phyloP scores from a whole-genome alignment of 1,140 invertebrate species.

The Babylonia areolata region DNA sequence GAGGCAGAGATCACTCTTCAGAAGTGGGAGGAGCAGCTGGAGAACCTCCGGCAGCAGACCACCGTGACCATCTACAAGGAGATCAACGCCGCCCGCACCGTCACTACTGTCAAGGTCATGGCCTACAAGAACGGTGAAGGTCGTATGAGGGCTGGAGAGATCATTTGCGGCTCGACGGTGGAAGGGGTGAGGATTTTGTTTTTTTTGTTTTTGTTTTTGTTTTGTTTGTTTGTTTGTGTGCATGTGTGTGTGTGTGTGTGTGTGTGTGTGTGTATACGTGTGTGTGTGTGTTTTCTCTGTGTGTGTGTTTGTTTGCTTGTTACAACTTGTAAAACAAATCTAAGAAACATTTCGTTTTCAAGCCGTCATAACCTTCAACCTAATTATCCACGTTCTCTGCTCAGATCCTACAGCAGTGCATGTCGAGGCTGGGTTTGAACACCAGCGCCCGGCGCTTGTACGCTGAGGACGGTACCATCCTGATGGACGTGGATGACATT shows the following conservation, averaged over 20 bases:
- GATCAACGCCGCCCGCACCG: conserved; percentile 67
- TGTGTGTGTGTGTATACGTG: conserved; percentile 2
- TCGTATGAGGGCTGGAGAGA: conserved; percentile 65
- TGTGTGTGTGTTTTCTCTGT: neutral
- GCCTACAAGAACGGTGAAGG: conserved; percentile 76
- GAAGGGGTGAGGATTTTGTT: conserved; percentile 68
- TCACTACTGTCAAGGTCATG: conserved; percentile 71
- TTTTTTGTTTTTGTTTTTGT: neutral
- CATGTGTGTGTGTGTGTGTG: neutral
- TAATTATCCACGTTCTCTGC: neutral
- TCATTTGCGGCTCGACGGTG: conserved; percentile 74
- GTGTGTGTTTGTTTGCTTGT: too few relatives aligned
- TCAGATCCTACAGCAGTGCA: conserved; percentile 73
- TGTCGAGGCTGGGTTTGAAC: conserved; percentile 63
- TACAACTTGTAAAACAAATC: too few relatives aligned
- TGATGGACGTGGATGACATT: conserved; percentile 73
- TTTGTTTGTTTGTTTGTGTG: neutral
- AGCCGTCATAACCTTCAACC: too few relatives aligned
- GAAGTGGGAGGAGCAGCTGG: conserved; percentile 67
- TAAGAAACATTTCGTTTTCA: too few relatives aligned
- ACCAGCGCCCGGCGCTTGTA: conserved; percentile 71
- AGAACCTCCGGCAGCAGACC: conserved; percentile 65
- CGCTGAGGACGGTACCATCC: conserved; percentile 68
- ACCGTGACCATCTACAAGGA: conserved; percentile 69
- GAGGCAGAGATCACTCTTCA: conserved; percentile 72